Conservation (phyloP, 2,888 invertebrate genomes). For the Limnephilus auricula region DNA sequence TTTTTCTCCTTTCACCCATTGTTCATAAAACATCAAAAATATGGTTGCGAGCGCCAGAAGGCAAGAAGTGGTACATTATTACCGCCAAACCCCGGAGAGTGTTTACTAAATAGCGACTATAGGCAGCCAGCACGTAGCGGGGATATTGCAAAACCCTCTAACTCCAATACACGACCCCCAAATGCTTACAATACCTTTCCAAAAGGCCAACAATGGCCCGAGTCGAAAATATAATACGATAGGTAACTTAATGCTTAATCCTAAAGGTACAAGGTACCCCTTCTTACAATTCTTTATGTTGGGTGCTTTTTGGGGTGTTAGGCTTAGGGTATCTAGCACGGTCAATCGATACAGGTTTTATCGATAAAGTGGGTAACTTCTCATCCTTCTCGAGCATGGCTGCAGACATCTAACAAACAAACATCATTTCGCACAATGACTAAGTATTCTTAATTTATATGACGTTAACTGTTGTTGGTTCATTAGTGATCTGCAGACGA, state of each 20-base stretch:
- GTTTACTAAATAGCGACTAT: background rate
- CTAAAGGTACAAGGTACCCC: background rate
- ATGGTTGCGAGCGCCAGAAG: slow-evolving; percentile 30
- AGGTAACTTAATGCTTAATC: background rate
- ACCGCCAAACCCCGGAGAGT: background rate
- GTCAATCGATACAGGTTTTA: too few relatives aligned
- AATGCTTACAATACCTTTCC: background rate
- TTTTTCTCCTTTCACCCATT: slow-evolving; percentile 34
- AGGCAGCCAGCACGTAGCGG: background rate
- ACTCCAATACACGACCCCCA: slow-evolving; percentile 13
- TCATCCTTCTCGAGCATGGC: too few relatives aligned
- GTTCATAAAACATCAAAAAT: slow-evolving; percentile 46
- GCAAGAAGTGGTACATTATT: background rate
- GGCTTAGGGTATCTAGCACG: too few relatives aligned
- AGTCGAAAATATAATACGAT: background rate
- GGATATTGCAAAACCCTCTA: slow-evolving; percentile 8
- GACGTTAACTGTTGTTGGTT: too few relatives aligned
- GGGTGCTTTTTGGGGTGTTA: background rate
- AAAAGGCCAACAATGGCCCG: background rate
- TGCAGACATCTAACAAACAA: too few relatives aligned
- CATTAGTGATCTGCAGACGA: too few relatives aligned
- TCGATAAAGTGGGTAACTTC: too few relatives aligned
- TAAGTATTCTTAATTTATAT: too few relatives aligned
- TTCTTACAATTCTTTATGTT: background rate
- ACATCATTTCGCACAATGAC: too few relatives aligned